phyloP scores from a whole-genome alignment of 2,113 vertebrate species.

The Sisor rabdophorus region DNA sequence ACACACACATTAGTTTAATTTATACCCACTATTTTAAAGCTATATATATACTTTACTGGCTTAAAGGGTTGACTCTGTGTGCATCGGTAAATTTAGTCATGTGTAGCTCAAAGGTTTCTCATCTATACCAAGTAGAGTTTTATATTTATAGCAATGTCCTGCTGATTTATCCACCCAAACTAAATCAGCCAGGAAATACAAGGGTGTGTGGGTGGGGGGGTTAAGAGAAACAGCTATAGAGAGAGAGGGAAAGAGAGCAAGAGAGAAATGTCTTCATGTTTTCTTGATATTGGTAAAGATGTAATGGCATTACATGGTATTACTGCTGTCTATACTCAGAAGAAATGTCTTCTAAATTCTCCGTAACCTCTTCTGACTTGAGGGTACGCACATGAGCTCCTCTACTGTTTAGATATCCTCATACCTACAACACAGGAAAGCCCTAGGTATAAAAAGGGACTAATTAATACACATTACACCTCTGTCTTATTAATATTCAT shows the following conservation, averaged over 20 bases:
- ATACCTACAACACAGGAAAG: neutral
- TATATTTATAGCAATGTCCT: neutral
- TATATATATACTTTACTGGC: no score
- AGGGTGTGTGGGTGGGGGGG: neutral
- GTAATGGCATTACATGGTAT: neutral
- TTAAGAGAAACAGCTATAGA: neutral
- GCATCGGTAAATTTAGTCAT: neutral
- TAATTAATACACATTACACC: slow-evolving; percentile 3
- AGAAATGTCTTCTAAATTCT: neutral
- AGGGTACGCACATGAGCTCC: neutral
- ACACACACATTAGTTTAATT: no score
- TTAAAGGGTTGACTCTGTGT: neutral
- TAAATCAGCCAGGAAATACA: neutral
- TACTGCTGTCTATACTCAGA: neutral
- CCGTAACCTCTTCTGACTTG: neutral
- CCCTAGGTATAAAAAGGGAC: neutral
- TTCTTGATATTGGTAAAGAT: neutral
- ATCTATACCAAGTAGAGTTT: neutral
- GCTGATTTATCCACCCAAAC: neutral
- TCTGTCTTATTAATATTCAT: neutral
- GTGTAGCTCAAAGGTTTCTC: neutral
- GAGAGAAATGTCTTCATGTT: neutral
- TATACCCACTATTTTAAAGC: no score
- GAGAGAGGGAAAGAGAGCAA: no score
- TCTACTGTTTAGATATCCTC: neutral